Base-by-base conservation (phyloP, 37 sponge, comb jelly and placozoan species). In the Axinella damicornis region DNA sequence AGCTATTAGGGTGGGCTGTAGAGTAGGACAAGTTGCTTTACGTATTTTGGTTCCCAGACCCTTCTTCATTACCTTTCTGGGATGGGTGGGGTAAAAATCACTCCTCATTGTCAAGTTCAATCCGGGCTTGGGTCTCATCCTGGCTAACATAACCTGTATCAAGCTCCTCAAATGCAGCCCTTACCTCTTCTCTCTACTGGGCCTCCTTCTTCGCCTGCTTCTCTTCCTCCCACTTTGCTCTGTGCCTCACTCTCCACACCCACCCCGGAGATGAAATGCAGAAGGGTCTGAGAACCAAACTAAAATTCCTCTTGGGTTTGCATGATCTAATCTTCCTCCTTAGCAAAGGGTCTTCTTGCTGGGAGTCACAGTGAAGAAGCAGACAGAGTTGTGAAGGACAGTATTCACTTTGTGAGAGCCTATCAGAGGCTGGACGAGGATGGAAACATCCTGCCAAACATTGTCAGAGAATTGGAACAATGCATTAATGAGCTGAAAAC, bases 61-160 rank as follows among this genome's bases (percentile, higher is more conserved):
- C n/a, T n/a, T n/a, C n/a, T n/a, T n/a, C n/a, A n/a, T n/a, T n/a
- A n/a, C n/a, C n/a, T n/a, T n/a, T n/a, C n/a, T n/a, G n/a, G n/a
- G n/a, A n/a, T n/a, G n/a, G n/a, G n/a, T n/a, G n/a, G n/a, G n/a
- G n/a, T n/a, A n/a, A n/a, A n/a, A n/a, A n/a, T n/a, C n/a, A n/a
- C n/a, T n/a, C n/a, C n/a, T 94, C 87, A 57, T 81, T 73, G 76
- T 94, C 95, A 11, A 97, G 78, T 31, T 94, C 92, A 32, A 53
- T 15, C 25, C 76, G 55, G 22, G 66, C 60, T 69, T 77, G 83
- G 20, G 93, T 19, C 82, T 96, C 97, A 1, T 88, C 84, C 57
- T 73, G 39, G n/a, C 69, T 74, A 19, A 92, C 80, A 34, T 24
- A 57, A n/a, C 75, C 73, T 12, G 61, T 62, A 71, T 96, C 93